Percentiles rank a stretch among this genome's conserved stretches.
Conservation (phyloP, 1,140 invertebrate species). For the Oppia nitens region DNA sequence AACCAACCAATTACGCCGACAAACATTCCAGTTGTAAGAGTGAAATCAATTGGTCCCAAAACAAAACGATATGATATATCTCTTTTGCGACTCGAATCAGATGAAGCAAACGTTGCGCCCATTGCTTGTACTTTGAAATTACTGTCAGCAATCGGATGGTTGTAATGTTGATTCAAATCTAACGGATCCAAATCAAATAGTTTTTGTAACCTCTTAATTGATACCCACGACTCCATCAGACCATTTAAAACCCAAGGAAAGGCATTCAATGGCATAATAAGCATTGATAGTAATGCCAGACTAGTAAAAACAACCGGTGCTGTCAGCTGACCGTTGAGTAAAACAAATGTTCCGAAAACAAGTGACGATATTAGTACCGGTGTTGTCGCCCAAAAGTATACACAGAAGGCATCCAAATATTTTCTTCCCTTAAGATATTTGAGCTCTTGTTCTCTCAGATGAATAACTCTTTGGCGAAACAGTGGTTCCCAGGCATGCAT, state of each 20-base stretch:
- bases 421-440: slow-evolving; percentile 40
- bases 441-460: slow-evolving; percentile 43
- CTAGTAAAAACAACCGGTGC: slow-evolving; percentile 83
- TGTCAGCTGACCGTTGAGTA: slow-evolving; percentile 54
- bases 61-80: slow-evolving; percentile 1
- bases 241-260: slow-evolving; percentile 98
- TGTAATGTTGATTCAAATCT: slow-evolving; percentile 35
- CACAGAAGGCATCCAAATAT: slow-evolving; percentile 95
- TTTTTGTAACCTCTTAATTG: slow-evolving; percentile 58
- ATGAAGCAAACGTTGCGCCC: slow-evolving; percentile 17
- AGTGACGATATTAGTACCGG: slow-evolving; percentile 82
- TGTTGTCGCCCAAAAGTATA: slow-evolving; percentile 98
- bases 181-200: slow-evolving; percentile 46
- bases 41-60: slow-evolving; percentile 21
- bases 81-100: slow-evolving; percentile 5
- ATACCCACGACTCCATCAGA: slow-evolving; percentile 43
- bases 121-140: slow-evolving; percentile 18
- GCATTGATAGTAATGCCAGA: slow-evolving; percentile 84
- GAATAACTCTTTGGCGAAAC: slow-evolving; percentile 44
- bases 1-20: slow-evolving; percentile 28
- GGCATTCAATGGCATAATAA: slow-evolving; percentile 86
- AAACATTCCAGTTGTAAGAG: slow-evolving; percentile 19
- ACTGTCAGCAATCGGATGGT: slow-evolving; percentile 5
- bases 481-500: slow-evolving; percentile 81
- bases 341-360: slow-evolving; percentile 73